Percentiles rank a stretch among this genome's conserved stretches.
phyloP scores from a whole-genome alignment of 2,888 invertebrate species.

The Dynastes maya region DNA sequence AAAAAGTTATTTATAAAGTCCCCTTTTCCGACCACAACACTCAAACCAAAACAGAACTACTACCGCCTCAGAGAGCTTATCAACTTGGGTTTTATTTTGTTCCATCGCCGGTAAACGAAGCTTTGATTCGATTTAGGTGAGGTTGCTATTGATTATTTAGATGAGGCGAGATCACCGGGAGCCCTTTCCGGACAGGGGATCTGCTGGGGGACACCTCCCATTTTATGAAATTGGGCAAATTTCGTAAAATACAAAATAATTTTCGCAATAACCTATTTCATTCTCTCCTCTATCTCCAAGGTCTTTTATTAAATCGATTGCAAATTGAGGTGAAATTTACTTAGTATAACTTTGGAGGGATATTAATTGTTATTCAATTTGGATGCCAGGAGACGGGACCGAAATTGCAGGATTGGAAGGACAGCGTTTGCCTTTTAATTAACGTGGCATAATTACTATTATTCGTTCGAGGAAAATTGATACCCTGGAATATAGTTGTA shows the following conservation, averaged over 20 bases:
- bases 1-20: conserved; percentile 36
- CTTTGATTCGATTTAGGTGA: conserved; percentile 36
- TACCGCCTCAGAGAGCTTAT: conserved; percentile 25
- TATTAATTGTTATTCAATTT: conserved; percentile 25
- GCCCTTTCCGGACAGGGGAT: not conserved
- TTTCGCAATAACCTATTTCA: not conserved
- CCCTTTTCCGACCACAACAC: not conserved
- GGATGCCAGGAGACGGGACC: conserved; percentile 5
- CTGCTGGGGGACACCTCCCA: not conserved
- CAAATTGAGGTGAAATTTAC: conserved; percentile 12
- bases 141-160: conserved; percentile 39
- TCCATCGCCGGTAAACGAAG: conserved; percentile 30
- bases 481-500: conserved; percentile 10
- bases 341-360: conserved; percentile 4
- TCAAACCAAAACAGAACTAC: not conserved
- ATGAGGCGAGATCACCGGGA: conserved; percentile 25
- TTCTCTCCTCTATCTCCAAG: not conserved
- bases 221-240: conserved; percentile 12
- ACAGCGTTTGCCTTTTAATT: conserved; percentile 18
- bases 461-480: conserved; percentile 14
- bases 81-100: conserved; percentile 16
- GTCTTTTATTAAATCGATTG: conserved; percentile 21
- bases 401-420: not conserved
- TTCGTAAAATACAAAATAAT: conserved; percentile 19
- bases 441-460: conserved; percentile 10